Evolutionary conservation across 2,797 vertebrate species (phyloP), one percentile per base, ranked within the genome.

Genomic region (Ptychadena robeensis): DNA sequence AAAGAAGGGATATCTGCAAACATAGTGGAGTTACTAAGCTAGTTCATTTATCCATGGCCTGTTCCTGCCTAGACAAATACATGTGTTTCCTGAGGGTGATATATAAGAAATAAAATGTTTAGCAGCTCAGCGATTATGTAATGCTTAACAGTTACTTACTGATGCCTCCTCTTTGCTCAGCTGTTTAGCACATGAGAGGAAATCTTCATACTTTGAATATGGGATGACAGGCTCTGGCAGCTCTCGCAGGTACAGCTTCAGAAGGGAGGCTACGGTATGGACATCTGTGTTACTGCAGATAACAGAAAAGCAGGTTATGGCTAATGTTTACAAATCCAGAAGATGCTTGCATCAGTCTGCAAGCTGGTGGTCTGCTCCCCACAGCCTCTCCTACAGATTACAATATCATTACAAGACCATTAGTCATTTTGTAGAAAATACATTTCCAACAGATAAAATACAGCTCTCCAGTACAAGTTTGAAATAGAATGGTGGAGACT

Each of bases 221-320:
- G 98, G 97, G 87, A 99, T 90, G 32, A 99, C 96, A 0, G 98
- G 98, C 83, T 99, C 98, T 0, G 98, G 98, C 38, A 99, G 95
- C 67, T 99, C 98, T 86, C 97, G 92, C 59, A 99, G 95, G 87
- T 98, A 99, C 73, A 99, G 93, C 90, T 99, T 99, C 73, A 99
- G 94, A 38, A 99, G 94, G 0, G 98, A 99, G 0, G 98, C 97
- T 35, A 99, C 98, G 0, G 98, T 99, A 82, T 99, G 98, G 48
- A 99, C 97, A 9, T 99, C 98, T 3, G 98, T 99, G 88, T 93
- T 97, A 90, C 98, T 99, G 93, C 59, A 37, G 85, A 79, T 89
- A 3, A 86, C 75, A 87, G 88, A 81, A 63, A 72, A 75, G 38
- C 37, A 87, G 76, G 70, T 18, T 3, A 4, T 73, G 31, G 37